phyloP scores from a whole-genome alignment of 1,140 invertebrate genomes.

The Tetramorium parvispinum region DNA sequence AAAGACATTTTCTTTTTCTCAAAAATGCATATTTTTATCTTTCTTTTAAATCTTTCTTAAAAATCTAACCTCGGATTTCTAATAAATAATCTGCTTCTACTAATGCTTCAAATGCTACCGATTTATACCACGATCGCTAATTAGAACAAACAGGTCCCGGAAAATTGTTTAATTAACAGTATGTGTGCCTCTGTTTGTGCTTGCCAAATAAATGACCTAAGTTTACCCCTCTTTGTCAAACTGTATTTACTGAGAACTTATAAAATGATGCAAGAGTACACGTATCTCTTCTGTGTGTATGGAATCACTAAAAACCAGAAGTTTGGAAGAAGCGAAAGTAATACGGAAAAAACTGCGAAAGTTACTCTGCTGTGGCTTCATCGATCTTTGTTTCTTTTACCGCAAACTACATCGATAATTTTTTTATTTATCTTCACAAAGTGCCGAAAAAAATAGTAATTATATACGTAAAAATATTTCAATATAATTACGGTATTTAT shows the following conservation, averaged over 20 bases:
- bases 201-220: conserved; percentile 30
- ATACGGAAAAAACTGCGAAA: conserved; percentile 1
- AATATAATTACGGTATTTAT: neutral
- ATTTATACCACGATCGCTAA: neutral
- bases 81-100: neutral
- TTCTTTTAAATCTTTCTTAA: too few relatives aligned
- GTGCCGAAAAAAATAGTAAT: neutral
- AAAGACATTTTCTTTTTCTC: neutral
- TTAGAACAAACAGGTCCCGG: neutral
- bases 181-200: neutral
- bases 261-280: conserved; percentile 25
- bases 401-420: neutral
- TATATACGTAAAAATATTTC: neutral
- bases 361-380: neutral
- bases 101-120: neutral
- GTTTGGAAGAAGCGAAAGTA: neutral
- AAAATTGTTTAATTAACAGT: conserved; percentile 38
- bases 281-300: neutral
- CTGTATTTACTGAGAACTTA: conserved; percentile 6
- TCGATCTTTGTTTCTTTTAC: conserved; percentile 15
- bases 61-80: neutral
- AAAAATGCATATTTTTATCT: neutral
- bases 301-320: neutral
- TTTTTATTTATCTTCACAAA: neutral
- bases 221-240: neutral